Percentiles rank a stretch among this genome's conserved stretches.
Conservation (phyloP, 2,113 vertebrate species). For the Microcebus murinus region DNA sequence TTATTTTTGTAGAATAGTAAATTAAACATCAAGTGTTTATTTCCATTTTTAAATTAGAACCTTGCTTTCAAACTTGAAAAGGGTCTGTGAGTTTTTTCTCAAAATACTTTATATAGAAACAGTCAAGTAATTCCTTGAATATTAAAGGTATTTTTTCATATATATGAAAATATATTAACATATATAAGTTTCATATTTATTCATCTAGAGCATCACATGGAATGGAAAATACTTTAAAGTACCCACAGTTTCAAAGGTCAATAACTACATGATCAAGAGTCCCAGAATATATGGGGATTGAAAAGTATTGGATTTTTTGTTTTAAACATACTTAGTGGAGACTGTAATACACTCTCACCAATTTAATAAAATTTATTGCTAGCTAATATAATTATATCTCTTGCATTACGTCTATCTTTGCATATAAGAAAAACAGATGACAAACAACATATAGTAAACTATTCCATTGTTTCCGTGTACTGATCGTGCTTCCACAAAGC, state of each 20-base stretch:
- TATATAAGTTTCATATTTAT: neutral
- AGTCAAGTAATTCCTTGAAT: neutral
- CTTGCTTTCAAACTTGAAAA: conserved; percentile 39
- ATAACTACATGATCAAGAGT: neutral
- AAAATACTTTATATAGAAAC: neutral
- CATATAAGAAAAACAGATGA: neutral
- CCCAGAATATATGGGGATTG: neutral
- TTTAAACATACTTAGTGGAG: neutral
- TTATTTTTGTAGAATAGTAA: neutral
- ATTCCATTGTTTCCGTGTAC: neutral
- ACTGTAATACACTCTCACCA: neutral
- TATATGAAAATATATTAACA: neutral
- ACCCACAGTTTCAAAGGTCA: neutral
- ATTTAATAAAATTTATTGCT: neutral
- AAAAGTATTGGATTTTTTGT: neutral
- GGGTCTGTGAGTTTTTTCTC: neutral
- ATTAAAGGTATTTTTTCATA: neutral
- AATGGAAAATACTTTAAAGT: neutral
- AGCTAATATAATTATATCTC: neutral
- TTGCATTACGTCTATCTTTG: neutral
- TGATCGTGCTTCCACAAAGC: neutral
- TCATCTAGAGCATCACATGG: neutral
- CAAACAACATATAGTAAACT: neutral
- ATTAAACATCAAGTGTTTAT: conserved; percentile 3
- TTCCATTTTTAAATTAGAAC: conserved; percentile 48